Evolutionary conservation across 2,113 vertebrate genomes (phyloP).

Genomic region (Microcebus griseorufus): DNA sequence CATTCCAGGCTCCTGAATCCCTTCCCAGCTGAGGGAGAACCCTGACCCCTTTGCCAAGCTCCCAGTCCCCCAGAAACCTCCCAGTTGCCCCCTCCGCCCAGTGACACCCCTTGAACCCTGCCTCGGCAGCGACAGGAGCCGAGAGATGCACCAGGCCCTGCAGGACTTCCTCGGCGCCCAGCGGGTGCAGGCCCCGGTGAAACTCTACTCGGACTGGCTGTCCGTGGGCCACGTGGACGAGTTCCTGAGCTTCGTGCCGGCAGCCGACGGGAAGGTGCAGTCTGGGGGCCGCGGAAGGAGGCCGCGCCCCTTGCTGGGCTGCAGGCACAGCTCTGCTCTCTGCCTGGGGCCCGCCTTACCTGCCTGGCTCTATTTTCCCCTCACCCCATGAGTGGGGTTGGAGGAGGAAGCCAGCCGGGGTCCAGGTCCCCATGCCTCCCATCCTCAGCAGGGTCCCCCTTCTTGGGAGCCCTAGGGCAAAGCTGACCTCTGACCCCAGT

Average conservation of each 20-base stretch:
- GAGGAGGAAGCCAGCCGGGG: background rate
- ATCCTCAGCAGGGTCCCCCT: too few relatives aligned
- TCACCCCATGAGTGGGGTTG: background rate
- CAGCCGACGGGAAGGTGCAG: conserved; percentile 89
- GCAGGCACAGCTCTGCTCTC: background rate
- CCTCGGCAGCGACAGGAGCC: background rate
- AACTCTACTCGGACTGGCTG: conserved; percentile 94
- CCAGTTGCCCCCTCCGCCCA: fast-evolving
- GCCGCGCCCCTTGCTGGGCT: background rate
- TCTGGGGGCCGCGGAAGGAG: background rate
- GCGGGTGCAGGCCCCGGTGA: conserved; percentile 92
- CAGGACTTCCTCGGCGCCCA: conserved; percentile 94
- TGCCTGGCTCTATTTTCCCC: background rate
- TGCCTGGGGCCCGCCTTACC: background rate
- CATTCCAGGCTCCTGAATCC: background rate
- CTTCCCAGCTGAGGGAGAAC: background rate
- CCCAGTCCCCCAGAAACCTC: background rate
- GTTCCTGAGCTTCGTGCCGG: conserved; percentile 94
- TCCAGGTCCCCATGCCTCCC: fast-evolving
- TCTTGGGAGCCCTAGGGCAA: background rate
- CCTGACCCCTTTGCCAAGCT: background rate
- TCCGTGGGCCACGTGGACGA: conserved; percentile 93
- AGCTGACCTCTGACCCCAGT: background rate
- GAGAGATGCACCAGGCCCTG: conserved; percentile 89
- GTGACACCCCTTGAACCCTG: background rate